Evolutionary conservation across 2,797 vertebrate genomes (phyloP).

Genomic region (Stomatorhinus walkeri): DNA sequence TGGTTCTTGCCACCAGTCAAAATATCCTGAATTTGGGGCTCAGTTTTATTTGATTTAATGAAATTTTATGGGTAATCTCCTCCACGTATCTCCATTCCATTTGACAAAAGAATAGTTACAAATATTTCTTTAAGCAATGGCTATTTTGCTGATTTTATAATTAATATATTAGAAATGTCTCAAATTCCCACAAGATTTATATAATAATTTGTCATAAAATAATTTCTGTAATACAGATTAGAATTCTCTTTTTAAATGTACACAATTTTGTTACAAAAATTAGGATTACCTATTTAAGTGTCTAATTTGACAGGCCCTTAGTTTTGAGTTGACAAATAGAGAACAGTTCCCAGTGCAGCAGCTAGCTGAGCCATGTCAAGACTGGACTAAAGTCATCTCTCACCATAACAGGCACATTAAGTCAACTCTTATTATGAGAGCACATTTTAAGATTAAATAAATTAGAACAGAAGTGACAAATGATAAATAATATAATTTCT

Average conservation of each 20-base stretch:
- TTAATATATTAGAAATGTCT: constrained; percentile 63
- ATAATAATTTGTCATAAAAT: constrained; percentile 65
- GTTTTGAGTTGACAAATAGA: constrained; percentile 58
- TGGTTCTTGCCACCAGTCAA: constrained; percentile 38
- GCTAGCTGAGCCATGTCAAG: constrained; percentile 55
- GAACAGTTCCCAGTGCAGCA: constrained; percentile 56
- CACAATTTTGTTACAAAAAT: constrained; percentile 74
- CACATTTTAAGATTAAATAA: constrained; percentile 37
- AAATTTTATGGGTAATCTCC: constrained; percentile 38
- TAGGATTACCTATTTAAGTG: constrained; percentile 60
- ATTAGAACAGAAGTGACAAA: constrained; percentile 63
- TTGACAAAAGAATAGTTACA: not conserved
- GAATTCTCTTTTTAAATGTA: constrained; percentile 63
- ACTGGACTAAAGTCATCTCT: constrained; percentile 49
- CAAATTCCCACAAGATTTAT: constrained; percentile 57
- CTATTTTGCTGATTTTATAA: not conserved
- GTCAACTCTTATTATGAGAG: constrained; percentile 57
- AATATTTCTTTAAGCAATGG: not conserved
- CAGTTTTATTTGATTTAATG: constrained; percentile 54
- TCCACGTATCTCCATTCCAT: not conserved
- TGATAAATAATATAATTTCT: constrained; percentile 37
- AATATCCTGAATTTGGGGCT: constrained; percentile 58
- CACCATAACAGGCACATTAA: constrained; percentile 63
- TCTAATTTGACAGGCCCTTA: constrained; percentile 33
- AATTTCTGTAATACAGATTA: constrained; percentile 66